A percentile compares a stretch with the other conserved stretches of the same genome.
Evolutionary conservation across 37 sponge, comb jelly and placozoan genomes (phyloP).

Genomic region (Agelas oroides): DNA sequence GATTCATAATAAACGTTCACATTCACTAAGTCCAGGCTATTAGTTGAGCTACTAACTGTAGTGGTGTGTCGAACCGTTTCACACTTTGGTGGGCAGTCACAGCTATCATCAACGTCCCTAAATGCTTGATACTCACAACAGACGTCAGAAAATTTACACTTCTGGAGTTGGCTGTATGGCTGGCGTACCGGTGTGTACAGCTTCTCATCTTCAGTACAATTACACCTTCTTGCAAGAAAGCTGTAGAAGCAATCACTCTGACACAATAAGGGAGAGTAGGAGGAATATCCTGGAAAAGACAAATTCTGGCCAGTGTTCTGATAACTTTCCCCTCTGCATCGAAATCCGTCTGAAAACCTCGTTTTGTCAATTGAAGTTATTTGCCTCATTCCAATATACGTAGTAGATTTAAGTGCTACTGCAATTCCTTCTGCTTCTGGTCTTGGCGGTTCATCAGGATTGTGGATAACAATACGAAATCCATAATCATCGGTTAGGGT

Average conservation of each 20-base stretch:
- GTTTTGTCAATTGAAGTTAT: constrained; percentile 9
- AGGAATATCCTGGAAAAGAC: background rate
- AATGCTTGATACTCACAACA: constrained; percentile 20
- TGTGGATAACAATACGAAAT: constrained; percentile 8
- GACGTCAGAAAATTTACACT: background rate
- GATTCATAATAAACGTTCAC: constrained; percentile 11
- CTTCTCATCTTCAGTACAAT: background rate
- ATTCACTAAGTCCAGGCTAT: background rate
- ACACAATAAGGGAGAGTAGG: constrained; percentile 14
- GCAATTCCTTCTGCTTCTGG: constrained; percentile 17
- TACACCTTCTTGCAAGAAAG: background rate
- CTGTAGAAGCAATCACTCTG: constrained; percentile 9
- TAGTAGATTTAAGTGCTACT: background rate
- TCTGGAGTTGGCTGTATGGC: background rate
- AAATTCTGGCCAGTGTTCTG: background rate
- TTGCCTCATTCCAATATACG: constrained; percentile 20
- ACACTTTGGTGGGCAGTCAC: constrained; percentile 29
- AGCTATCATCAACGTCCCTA: background rate
- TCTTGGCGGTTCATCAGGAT: constrained; percentile 15
- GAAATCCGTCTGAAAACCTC: background rate
- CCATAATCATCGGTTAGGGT: background rate
- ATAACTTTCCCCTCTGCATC: background rate
- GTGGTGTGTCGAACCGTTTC: constrained; percentile 6
- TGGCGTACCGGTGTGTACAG: background rate
- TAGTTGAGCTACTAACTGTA: constrained; percentile 12